Conservation (phyloP, 2,797 vertebrate genomes). For the Telmatherina bonti region DNA sequence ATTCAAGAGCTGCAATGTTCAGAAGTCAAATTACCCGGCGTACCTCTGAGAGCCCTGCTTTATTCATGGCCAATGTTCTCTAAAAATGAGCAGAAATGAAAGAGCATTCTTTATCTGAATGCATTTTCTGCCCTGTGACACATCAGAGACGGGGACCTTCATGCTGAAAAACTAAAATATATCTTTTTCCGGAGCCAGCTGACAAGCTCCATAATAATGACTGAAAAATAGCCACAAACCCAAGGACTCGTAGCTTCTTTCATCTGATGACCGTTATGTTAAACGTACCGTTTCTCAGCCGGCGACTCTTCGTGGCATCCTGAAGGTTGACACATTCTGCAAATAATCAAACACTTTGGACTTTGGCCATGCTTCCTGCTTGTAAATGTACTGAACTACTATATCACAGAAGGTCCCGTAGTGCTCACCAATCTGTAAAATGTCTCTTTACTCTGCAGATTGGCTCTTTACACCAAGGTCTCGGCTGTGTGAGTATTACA, state of each 20-base stretch:
- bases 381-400: too few species aligned
- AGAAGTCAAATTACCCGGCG: slow-evolving; percentile 36
- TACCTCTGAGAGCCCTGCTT: slow-evolving; percentile 19
- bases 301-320: too few species aligned
- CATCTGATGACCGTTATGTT: slow-evolving; percentile 17
- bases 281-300: not conserved
- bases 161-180: slow-evolving; percentile 37
- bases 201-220: slow-evolving; percentile 44
- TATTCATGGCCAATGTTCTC: slow-evolving; percentile 27
- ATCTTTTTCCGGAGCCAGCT: slow-evolving; percentile 27
- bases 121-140: slow-evolving; percentile 34
- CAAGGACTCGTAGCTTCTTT: slow-evolving; percentile 1
- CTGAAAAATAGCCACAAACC: slow-evolving; percentile 47
- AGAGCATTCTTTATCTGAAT: slow-evolving; percentile 21
- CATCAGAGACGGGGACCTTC: slow-evolving; percentile 46
- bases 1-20: slow-evolving; percentile 21
- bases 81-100: slow-evolving; percentile 31
- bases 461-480: slow-evolving; percentile 95
- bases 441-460: slow-evolving; percentile 83
- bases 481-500: slow-evolving; percentile 94
- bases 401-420: rapidly evolving
- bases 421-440: slow-evolving; percentile 27
- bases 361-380: too few species aligned
- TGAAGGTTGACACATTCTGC: not conserved
- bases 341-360: not conserved